Base-by-base conservation (phyloP, 53 echinoderm and acorn worm genomes). In the Holothuria leucospilota region DNA sequence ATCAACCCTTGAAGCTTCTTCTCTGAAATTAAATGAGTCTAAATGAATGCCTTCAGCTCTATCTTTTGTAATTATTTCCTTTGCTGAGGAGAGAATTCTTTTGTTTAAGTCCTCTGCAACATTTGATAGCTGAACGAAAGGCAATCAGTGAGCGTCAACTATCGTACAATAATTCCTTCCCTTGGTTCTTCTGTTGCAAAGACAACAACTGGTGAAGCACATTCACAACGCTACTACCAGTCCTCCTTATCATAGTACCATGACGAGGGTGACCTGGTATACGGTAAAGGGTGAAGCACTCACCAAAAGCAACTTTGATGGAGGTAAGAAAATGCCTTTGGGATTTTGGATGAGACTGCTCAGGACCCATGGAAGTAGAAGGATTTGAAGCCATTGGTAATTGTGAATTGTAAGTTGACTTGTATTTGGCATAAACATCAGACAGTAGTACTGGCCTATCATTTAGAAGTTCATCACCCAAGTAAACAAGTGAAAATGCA, bases 201-300 rank as follows among this genome's bases (percentile, higher is more conserved):
- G 38, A 49, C 20, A 77, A 26, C 8, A 51, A 23, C 39, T 49
- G 16, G 46, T 77, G 77, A 13, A 51, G 77, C 10, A 25, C 9
- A 53, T 77, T 49, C 46, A 25, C 77, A 23, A 77, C 13, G 46
- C 56, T 53, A 24, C 51, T 51, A 27, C 52, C 77, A 20, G 77
- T 77, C 77, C 77, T 77, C 53, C 77, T 77, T 52, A 77, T 77
- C 77, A 77, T 77, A 14, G 51, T 77, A 39, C 77, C 77, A 77
- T 77, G 46, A 2, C 77, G 77, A 3, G 53, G 51, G 20, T 77
- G 77, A 77, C 77, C 77, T 38, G 51, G 77, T 23, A 77, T 51
- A 3, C 49, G 77, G n/a, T 51, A 77, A 51, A 51, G 11, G 28
- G 52, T 20, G 7, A 77, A 8, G 23, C 51, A 49, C 11, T 13